Evolutionary conservation across 2,797 vertebrate genomes (phyloP), one percentile per base, ranked within the genome.

Genomic region (Phaenicophaeus curvirostris): DNA sequence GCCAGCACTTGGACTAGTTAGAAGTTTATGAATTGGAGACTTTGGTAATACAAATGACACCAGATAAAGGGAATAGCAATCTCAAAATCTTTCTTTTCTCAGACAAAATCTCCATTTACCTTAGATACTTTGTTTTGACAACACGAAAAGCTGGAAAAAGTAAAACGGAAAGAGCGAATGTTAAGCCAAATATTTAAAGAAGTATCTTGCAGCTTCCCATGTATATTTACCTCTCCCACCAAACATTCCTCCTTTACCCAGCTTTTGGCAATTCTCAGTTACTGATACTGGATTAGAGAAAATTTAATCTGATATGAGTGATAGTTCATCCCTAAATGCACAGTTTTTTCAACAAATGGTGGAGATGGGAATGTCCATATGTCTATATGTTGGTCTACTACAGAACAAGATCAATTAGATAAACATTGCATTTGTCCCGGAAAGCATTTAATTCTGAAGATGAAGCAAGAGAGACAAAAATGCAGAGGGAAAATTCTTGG

Each of bases 381-480:
- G 6, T 51, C 58, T 83, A 8, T 69, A 54, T 51, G 19, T 37
- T 44, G 27, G 28, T 53, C 13, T 84, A 8, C 41, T 72, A 76
- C 6, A 71, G 51, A 61, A n/a, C 31, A 72, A 74, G 53, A 94
- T 61, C 42, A 71, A 58, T 61, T 59, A 91, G 21, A 62, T 44
- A 62, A 93, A 85, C 8, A 66, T 72, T 39, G 54, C 91, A 72
- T 86, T 85, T 86, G 6, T 58, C 21, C 35, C 66, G 86, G 31
- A 91, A 17, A 78, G 24, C 1, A 27, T 67, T 94, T 69, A 58
- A 73, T 84, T 81, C 46, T 81, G 63, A 90, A 93, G 85, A 78
- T 50, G 73, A 83, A 85, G 46, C 42, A 87, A 96, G 41, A 88
- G 37, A 25, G 5, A 82, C 25, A 85, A 80, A 95, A 95, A 57